Base-by-base conservation (phyloP, 2,797 vertebrate species). In the Mormyrops attenuatus region DNA sequence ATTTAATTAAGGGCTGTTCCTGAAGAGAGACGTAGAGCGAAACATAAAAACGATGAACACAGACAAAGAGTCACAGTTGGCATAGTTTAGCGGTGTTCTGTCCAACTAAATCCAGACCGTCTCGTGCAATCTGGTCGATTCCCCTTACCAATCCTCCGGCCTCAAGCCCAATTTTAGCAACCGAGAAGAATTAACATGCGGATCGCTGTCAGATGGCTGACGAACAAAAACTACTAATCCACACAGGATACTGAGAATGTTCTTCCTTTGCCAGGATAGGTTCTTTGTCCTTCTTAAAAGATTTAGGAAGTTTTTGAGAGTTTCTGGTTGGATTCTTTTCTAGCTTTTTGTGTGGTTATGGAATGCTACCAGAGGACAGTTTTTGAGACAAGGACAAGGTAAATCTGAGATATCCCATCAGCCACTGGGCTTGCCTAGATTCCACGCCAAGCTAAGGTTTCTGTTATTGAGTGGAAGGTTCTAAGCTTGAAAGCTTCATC, bases 201-300 rank as follows among this genome's bases (percentile, higher is more conserved):
- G 41, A 88, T 53, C 30, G 15, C 88, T 52, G 63, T 88, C 55
- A 88, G 55, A 88, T 63, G 87, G 55, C 41, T 55, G 57, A n/a
- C 5, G n/a, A 55, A 66, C 55, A 66, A 88, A 88, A 88, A 13
- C 87, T 57, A 47, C 55, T 63, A 88, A 88, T 63, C 55, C 34
- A 66, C 50, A n/a, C 15, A 30, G 60, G 44, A 55, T 69, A 26
- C 9, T 73, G 47, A 88, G 57, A 44, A 38, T 30, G 55, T 47
- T 47, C 20, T 82, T 44, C 41, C 41, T 47, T 47, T 47, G 41
- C 77, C 77, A 82, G 57, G 3, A 30, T 63, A 87, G 50, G 38
- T 87, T 17, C 11, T 41, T 87, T 34, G 52, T 30, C 85, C 22
- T 38, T 57, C 30, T 60, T 52, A 41, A 57, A 55, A 38, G 5